These are phyloP conservation scores for Tromatobia lineatoria DNA, from an alignment of 2,888 invertebrate genomes.

Conservation along the genomic window DNA sequence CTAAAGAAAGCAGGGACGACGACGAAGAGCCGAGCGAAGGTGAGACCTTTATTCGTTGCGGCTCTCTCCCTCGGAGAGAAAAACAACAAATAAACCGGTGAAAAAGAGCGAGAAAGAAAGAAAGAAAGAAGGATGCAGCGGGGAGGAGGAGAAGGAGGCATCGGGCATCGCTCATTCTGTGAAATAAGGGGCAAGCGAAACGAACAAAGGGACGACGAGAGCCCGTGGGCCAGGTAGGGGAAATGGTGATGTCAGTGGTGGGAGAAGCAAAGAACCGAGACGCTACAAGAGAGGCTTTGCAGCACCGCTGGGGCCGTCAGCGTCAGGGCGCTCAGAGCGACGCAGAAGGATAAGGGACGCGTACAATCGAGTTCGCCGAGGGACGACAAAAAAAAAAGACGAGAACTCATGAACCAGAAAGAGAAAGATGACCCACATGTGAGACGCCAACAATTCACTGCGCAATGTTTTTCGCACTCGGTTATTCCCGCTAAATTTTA, in stretches of 20 bases:
- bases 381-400: conserved; percentile 61
- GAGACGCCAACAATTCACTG: conserved; percentile 37
- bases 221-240: conserved; percentile 54
- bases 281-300: neutral
- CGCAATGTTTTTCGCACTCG: neutral
- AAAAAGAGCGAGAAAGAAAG: neutral
- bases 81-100: neutral
- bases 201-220: conserved; percentile 75
- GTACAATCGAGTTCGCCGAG: neutral
- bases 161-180: conserved; percentile 38
- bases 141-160: conserved; percentile 34
- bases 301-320: neutral
- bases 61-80: conserved; percentile 9
- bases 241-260: conserved; percentile 30
- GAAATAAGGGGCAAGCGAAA: conserved; percentile 67
- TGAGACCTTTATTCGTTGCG: conserved; percentile 57
- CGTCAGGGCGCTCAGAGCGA: conserved; percentile 17
- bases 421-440: conserved; percentile 77
- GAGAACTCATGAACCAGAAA: conserved; percentile 61
- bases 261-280: conserved; percentile 10
- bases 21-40: conserved; percentile 43
- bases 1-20: conserved; percentile 1
- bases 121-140: neutral
- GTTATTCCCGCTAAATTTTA: neutral
- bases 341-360: conserved; percentile 24